Evolutionary conservation across 2,113 vertebrate genomes (phyloP).

Genomic region (Haemorhous mexicanus): DNA sequence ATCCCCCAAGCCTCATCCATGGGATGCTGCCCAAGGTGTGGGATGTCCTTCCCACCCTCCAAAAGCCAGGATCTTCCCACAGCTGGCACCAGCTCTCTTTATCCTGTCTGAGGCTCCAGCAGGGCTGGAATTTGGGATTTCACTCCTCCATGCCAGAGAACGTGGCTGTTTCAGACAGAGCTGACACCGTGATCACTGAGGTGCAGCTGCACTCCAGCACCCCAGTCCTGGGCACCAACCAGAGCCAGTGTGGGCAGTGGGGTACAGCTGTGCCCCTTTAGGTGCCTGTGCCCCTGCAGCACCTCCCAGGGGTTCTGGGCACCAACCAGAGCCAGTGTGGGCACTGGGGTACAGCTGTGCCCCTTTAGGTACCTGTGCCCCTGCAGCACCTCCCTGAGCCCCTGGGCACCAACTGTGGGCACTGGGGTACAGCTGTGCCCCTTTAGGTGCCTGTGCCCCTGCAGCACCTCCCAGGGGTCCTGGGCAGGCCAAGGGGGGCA

Average conservation of each 20-base stretch:
- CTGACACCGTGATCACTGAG: not conserved
- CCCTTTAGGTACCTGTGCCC: no score
- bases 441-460: no score
- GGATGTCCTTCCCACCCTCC: not conserved
- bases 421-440: no score
- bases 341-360: no score
- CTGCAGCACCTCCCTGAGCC: no score
- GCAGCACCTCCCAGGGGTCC: not conserved
- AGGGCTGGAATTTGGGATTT: not conserved
- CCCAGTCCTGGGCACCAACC: no score
- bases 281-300: no score
- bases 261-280: no score
- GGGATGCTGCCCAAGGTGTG: accelerated
- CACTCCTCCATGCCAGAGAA: not conserved
- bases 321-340: no score
- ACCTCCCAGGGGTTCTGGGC: no score
- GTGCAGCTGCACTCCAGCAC: not conserved
- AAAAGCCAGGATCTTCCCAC: not conserved
- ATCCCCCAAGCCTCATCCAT: accelerated
- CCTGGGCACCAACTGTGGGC: no score
- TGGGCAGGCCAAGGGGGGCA: not conserved
- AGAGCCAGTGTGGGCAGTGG: no score
- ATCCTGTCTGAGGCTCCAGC: not conserved
- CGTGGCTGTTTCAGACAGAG: not conserved
- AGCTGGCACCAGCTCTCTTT: not conserved